Conservation (phyloP, 1,140 invertebrate genomes). For the Centruroides vittatus region DNA sequence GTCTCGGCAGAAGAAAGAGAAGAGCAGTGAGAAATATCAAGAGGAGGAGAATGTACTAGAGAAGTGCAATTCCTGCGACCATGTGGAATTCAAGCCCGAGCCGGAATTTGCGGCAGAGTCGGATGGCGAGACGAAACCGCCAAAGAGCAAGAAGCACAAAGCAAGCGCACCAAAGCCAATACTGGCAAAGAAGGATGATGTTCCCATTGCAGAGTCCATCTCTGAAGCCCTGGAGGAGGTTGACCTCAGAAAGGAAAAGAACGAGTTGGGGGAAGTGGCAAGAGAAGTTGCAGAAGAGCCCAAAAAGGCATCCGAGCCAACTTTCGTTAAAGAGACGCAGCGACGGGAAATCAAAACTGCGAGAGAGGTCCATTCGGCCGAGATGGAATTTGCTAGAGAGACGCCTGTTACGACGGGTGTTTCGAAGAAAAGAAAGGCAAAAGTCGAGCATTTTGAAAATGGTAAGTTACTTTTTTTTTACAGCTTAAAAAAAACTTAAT, state of each 20-base stretch:
- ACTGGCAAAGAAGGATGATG: slow-evolving; percentile 2
- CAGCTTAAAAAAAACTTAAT: too few relatives aligned
- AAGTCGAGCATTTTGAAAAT: too few relatives aligned
- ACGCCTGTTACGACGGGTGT: too few relatives aligned
- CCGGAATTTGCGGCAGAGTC: slow-evolving; percentile 6
- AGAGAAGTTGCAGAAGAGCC: too few relatives aligned
- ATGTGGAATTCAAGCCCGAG: background rate
- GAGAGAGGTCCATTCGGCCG: too few relatives aligned
- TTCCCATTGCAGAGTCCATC: background rate
- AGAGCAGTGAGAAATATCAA: background rate
- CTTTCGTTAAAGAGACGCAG: background rate
- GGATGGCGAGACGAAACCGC: slow-evolving; percentile 2
- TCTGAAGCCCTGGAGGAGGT: background rate
- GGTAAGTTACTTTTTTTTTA: too few relatives aligned
- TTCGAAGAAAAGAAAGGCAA: too few relatives aligned
- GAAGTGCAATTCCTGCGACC: background rate
- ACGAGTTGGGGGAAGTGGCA: background rate
- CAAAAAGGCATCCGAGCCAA: background rate
- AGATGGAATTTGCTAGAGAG: too few relatives aligned
- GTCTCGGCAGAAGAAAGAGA: slow-evolving; percentile 6
- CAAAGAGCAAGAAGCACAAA: slow-evolving; percentile 6
- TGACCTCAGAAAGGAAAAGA: background rate
- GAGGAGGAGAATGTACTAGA: background rate
- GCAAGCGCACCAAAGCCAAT: background rate
- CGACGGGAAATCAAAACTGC: background rate